Evolutionary conservation across 2,113 vertebrate genomes (phyloP).

Genomic region (Chamaea fasciata): DNA sequence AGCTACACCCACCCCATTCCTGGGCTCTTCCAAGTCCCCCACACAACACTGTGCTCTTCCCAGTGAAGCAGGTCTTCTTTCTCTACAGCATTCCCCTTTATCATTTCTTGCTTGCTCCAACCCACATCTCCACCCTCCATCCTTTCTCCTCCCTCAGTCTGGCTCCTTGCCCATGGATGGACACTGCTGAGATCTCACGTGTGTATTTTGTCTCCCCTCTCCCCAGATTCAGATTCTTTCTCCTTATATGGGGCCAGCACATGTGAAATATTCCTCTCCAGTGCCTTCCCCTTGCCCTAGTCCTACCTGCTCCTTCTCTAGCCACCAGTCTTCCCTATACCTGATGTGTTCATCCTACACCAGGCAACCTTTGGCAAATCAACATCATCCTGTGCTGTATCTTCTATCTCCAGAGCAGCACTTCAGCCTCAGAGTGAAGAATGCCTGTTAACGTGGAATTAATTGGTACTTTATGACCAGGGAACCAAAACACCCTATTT

Average conservation of each 20-base stretch:
- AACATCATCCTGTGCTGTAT: background rate
- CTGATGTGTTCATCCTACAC: background rate
- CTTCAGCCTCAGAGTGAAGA: background rate
- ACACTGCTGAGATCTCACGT: background rate
- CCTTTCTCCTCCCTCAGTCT: background rate
- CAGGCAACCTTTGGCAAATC: background rate
- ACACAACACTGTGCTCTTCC: background rate
- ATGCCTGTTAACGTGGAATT: background rate
- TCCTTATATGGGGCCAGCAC: background rate
- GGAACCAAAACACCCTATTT: background rate
- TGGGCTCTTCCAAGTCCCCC: rapidly evolving
- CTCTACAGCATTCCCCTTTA: background rate
- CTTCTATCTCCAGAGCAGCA: background rate
- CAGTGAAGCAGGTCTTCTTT: background rate
- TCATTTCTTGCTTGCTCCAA: background rate
- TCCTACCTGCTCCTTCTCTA: background rate
- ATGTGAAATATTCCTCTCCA: background rate
- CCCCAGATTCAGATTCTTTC: background rate
- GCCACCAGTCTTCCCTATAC: background rate
- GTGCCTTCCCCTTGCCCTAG: background rate
- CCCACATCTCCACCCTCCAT: background rate
- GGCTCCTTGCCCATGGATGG: background rate
- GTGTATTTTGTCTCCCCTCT: background rate
- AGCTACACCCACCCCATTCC: rapidly evolving
- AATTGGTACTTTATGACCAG: background rate